Evolutionary conservation across 1,140 invertebrate species (phyloP), one percentile per base, ranked within the genome.

Genomic region (Acromyrmex echinatior): DNA sequence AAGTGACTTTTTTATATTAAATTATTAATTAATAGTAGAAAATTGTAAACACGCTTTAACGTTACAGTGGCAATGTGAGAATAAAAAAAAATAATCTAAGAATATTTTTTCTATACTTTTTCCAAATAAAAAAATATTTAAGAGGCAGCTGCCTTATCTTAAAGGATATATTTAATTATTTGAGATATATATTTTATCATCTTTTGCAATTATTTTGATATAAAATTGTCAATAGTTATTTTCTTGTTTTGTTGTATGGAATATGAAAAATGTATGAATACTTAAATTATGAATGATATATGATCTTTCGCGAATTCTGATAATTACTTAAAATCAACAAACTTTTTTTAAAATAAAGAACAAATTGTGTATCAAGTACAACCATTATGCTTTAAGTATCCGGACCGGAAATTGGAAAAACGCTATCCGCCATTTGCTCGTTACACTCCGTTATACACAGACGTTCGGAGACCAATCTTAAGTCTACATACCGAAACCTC

Each of bases 371-470:
- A 62, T 82, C 68, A 62, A 74, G 68, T 73, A 21, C 66, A 28
- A n/a, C 31, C 35, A 73, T 82, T 82, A 60, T 58, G 78, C 70
- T 28, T 62, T 71, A 77, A 70, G 76, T 73, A 87, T 90, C 78
- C 88, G 71, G 70, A 68, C 63, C 90, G 90, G 90, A 91, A 91
- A 82, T 82, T 74, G 80, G 56, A 73, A 74, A 88, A 91, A 88
- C 86, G 88, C 31, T 21, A 60, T 86, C 49, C 71, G 65, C 62
- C 79, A 87, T 89, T 91, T 86, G 68, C 87, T 86, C 68, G 66
- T 84, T 84, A 68, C 80, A 58, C 79, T 35, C n/a, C 39, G 39
- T 65, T 66, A 31, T 66, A 79, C 25, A 35, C n/a, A 80, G 62
- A 68, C 28, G n/a, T 53, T 80, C 62, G 68, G 28, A 28, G 49